Evolutionary conservation across 2,797 vertebrate genomes (phyloP).

Genomic region (Labroides dimidiatus): DNA sequence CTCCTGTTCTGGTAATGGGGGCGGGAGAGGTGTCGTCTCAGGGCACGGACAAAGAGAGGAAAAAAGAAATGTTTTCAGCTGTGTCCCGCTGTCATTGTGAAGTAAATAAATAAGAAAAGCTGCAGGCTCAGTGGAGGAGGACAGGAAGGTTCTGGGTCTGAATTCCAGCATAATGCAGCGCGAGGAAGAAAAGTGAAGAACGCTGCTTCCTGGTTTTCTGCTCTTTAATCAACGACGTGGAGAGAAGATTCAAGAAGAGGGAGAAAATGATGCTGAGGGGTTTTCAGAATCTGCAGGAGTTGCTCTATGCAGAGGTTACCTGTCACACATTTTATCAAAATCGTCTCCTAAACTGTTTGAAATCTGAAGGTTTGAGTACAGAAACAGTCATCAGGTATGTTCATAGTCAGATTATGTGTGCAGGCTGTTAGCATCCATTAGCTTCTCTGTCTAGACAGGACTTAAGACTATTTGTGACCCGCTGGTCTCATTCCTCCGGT

Average conservation of each 20-base stretch:
- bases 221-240: conserved; percentile 9
- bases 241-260: conserved; percentile 8
- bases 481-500: conserved; percentile 54
- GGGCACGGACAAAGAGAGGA: conserved; percentile 38
- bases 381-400: background rate
- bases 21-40: conserved; percentile 22
- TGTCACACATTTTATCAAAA: too few species aligned
- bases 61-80: conserved; percentile 41
- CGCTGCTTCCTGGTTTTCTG: background rate
- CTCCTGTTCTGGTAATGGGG: conserved; percentile 51
- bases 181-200: conserved; percentile 19
- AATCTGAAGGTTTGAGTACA: background rate
- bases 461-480: conserved; percentile 66
- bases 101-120: conserved; percentile 43
- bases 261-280: conserved; percentile 1
- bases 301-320: background rate
- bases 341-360: too few species aligned
- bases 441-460: conserved; percentile 68
- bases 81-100: conserved; percentile 31
- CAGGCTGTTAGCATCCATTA: conserved; percentile 51
- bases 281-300: conserved; percentile 13
- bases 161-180: conserved; percentile 51
- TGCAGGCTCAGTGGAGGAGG: conserved; percentile 24
- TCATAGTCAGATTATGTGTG: conserved; percentile 6
- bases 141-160: conserved; percentile 4